These are phyloP conservation scores for Emmelina monodactyla DNA, from an alignment of 2,888 invertebrate species.

Conservation along the genomic window DNA sequence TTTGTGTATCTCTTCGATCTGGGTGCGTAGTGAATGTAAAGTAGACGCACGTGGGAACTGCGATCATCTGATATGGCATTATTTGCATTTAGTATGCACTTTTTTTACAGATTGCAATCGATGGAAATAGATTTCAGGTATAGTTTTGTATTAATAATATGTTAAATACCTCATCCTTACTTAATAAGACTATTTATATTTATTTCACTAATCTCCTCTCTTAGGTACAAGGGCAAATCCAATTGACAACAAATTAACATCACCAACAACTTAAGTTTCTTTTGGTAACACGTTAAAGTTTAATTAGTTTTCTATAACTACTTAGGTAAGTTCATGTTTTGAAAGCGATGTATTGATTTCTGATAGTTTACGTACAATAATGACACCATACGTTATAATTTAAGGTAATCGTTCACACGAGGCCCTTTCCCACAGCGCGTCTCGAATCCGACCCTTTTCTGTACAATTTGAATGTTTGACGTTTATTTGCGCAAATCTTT, in stretches of 20 bases:
- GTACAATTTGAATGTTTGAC: conserved; percentile 52
- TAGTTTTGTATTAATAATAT: conserved; percentile 13
- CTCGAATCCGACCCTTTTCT: conserved; percentile 41
- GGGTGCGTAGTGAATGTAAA: conserved; percentile 40
- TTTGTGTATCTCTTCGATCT: conserved; percentile 34
- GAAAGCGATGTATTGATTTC: too few relatives aligned
- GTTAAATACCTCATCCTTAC: neutral
- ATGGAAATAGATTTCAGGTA: conserved; percentile 10
- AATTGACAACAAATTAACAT: too few relatives aligned
- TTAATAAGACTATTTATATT: too few relatives aligned
- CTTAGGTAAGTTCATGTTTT: too few relatives aligned
- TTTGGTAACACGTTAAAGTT: too few relatives aligned
- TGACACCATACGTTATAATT: too few relatives aligned
- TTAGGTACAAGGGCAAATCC: too few relatives aligned
- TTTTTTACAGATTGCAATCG: conserved; percentile 6
- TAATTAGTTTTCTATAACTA: too few relatives aligned
- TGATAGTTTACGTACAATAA: too few relatives aligned
- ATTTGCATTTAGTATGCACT: conserved; percentile 39
- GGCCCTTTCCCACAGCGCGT: conserved; percentile 41
- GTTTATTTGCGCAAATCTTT: conserved; percentile 56
- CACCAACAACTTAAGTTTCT: too few relatives aligned
- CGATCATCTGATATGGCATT: conserved; percentile 41
- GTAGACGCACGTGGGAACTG: conserved; percentile 59
- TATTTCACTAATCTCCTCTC: too few relatives aligned
- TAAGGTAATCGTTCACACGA: conserved; percentile 25